A percentile compares a stretch with the other conserved stretches of the same genome.
phyloP scores from a whole-genome alignment of 2,888 invertebrate species.

The Lomographa bimaculata region DNA sequence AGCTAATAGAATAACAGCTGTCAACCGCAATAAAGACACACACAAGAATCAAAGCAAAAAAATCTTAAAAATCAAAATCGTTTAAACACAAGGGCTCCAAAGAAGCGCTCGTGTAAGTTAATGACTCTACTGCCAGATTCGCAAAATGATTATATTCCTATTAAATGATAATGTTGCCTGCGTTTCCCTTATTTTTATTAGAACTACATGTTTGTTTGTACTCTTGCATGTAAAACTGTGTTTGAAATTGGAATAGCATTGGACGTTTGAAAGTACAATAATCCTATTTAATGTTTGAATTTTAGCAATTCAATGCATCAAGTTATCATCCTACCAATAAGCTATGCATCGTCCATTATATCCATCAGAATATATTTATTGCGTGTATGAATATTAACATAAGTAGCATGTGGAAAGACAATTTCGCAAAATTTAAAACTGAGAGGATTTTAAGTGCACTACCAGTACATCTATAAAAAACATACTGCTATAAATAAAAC shows the following conservation, averaged over 20 bases:
- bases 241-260: conserved; percentile 7
- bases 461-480: conserved; percentile 12
- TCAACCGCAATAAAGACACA: no score
- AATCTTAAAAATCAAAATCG: no score
- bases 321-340: conserved; percentile 16
- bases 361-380: conserved; percentile 20
- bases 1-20: no score
- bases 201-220: no score
- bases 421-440: conserved; percentile 41
- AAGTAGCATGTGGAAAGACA: conserved; percentile 59
- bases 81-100: no score
- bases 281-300: conserved; percentile 4
- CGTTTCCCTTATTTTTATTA: no score
- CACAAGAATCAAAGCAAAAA: no score
- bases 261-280: conserved; percentile 5
- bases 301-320: conserved; percentile 10
- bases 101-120: no score
- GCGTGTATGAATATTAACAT: conserved; percentile 3
- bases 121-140: no score
- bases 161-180: no score
- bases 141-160: no score
- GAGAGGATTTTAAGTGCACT: conserved; percentile 42
- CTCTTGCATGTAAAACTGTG: conserved; percentile 11
- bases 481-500: conserved; percentile 1
- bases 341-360: conserved; percentile 14